phyloP scores from a whole-genome alignment of 2,113 vertebrate species.

The Pholis gunnellus region DNA sequence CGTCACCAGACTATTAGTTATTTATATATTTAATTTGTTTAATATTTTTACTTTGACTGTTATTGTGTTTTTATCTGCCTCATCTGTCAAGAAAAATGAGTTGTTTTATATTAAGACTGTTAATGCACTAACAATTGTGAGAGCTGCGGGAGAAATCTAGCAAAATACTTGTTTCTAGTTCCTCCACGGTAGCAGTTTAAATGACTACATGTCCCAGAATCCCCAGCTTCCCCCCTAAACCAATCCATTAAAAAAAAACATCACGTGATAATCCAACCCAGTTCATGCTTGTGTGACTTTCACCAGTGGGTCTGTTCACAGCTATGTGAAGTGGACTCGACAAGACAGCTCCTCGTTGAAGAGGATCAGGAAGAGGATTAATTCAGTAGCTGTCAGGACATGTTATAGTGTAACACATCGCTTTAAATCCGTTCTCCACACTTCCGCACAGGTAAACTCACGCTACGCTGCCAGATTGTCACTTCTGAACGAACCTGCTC shows the following conservation, averaged over 20 bases:
- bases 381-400: neutral
- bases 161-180: neutral
- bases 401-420: neutral
- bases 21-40: no score
- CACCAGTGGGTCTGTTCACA: conserved; percentile 12
- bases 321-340: conserved; percentile 9
- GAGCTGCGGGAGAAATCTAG: neutral
- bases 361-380: neutral
- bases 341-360: neutral
- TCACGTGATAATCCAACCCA: conserved; percentile 36
- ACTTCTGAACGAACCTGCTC: neutral
- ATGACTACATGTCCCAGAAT: conserved; percentile 26
- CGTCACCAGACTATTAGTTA: no score
- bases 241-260: conserved; percentile 40
- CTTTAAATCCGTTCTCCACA: neutral
- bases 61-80: no score
- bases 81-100: no score
- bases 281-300: conserved; percentile 30
- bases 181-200: neutral
- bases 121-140: no score
- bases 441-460: conserved; percentile 47
- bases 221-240: neutral
- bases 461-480: conserved; percentile 18
- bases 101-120: no score
- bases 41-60: no score